phyloP scores from a whole-genome alignment of 2,797 vertebrate species.

The Scolopax bukidnonensis region DNA sequence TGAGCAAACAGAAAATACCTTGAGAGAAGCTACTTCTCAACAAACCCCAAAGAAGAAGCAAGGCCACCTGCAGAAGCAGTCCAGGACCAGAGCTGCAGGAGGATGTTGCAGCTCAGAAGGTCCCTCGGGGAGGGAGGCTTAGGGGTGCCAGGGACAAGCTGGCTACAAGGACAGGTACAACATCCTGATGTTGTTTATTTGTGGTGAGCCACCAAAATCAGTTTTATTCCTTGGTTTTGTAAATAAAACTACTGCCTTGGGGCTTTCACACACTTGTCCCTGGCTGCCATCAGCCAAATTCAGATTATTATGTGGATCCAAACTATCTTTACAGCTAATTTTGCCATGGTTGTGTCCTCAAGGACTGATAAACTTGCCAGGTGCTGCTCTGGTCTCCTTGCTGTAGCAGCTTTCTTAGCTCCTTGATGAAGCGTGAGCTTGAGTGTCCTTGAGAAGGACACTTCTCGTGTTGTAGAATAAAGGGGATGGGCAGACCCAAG shows the following conservation, averaged over 20 bases:
- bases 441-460: background rate
- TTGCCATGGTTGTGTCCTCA: accelerated
- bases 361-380: background rate
- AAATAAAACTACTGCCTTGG: background rate
- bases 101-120: background rate
- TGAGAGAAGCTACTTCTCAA: background rate
- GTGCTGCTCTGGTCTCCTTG: accelerated
- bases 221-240: background rate
- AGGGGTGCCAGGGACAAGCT: background rate
- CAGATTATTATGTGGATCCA: background rate
- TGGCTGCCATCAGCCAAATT: background rate
- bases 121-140: background rate
- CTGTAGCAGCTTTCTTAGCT: background rate
- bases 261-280: background rate
- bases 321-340: background rate
- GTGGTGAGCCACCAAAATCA: background rate
- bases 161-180: background rate
- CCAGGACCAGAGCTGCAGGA: background rate
- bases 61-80: background rate
- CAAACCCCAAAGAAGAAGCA: background rate
- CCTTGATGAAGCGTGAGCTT: accelerated
- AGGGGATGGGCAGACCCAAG: background rate
- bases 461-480: background rate
- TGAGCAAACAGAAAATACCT: background rate
- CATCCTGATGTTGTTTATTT: background rate